A percentile compares a stretch with the other conserved stretches of the same genome.
phyloP scores from a whole-genome alignment of 2,113 vertebrate genomes.

The Microcebus jonahi region DNA sequence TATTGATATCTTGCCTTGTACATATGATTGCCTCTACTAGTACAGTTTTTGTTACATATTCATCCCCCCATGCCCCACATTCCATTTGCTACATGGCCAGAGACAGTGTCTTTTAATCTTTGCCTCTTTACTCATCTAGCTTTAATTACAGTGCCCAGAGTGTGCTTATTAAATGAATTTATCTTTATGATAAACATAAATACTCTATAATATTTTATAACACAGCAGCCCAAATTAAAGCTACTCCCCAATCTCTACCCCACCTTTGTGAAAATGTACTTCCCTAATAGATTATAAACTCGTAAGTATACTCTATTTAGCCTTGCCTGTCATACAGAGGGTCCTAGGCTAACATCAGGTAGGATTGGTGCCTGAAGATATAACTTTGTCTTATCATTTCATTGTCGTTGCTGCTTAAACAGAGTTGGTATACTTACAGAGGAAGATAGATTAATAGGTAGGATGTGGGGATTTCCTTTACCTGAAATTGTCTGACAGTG shows the following conservation, averaged over 20 bases:
- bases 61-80: fast-evolving
- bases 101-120: neutral
- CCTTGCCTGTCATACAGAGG: neutral
- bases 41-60: neutral
- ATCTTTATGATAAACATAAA: neutral
- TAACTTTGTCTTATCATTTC: neutral
- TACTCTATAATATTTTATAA: neutral
- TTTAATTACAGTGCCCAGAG: neutral
- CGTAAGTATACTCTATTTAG: neutral
- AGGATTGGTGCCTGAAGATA: neutral
- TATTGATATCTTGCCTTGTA: neutral
- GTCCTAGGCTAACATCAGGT: neutral
- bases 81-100: neutral
- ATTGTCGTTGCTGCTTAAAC: neutral
- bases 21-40: neutral
- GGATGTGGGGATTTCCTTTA: neutral
- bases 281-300: neutral
- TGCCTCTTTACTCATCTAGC: neutral
- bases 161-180: conserved; percentile 17
- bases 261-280: neutral
- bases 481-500: neutral
- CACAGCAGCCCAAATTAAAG: neutral
- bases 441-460: neutral
- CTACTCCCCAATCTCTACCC: neutral
- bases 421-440: neutral